These are phyloP conservation scores for Metridium senile DNA, from an alignment of 92 coral and sea anemone genomes.

Conservation along the genomic window DNA sequence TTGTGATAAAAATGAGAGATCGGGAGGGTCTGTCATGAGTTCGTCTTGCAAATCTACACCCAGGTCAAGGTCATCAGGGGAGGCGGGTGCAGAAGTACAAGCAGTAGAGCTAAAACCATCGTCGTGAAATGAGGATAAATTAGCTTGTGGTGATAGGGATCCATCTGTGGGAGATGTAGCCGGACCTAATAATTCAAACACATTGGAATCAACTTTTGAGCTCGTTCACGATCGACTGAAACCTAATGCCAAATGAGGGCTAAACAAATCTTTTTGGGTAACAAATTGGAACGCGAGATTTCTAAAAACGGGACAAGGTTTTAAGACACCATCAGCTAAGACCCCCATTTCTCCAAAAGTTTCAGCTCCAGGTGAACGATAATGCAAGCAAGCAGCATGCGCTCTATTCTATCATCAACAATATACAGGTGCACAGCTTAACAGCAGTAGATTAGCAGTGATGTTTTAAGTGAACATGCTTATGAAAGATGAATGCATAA, in stretches of 20 bases:
- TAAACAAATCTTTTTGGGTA: background rate
- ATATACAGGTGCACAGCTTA: background rate
- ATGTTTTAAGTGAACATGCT: background rate
- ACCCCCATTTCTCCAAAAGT: conserved; percentile 70
- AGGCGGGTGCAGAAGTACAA: conserved; percentile 98
- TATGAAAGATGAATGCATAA: background rate
- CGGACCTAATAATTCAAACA: conserved; percentile 66
- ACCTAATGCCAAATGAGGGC: conserved; percentile 43
- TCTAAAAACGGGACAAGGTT: background rate
- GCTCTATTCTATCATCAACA: conserved; percentile 38
- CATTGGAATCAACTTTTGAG: conserved; percentile 18
- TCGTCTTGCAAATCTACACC: conserved; percentile 94
- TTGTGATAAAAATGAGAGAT: conserved; percentile 79
- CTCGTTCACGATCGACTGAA: conserved; percentile 36
- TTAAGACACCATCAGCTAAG: conserved; percentile 56
- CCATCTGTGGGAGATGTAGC: conserved; percentile 61
- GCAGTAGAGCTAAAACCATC: conserved; percentile 93
- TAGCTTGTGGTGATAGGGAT: conserved; percentile 83
- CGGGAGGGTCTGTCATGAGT: conserved; percentile 78
- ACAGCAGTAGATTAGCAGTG: background rate
- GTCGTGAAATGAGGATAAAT: conserved; percentile 91
- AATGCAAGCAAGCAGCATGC: conserved; percentile 46
- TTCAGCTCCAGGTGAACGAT: conserved; percentile 72
- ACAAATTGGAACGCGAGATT: too few relatives aligned
- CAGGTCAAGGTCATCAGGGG: conserved; percentile 83